phyloP scores from a whole-genome alignment of 2,888 invertebrate genomes.

The Ormyrus nitidulus region DNA sequence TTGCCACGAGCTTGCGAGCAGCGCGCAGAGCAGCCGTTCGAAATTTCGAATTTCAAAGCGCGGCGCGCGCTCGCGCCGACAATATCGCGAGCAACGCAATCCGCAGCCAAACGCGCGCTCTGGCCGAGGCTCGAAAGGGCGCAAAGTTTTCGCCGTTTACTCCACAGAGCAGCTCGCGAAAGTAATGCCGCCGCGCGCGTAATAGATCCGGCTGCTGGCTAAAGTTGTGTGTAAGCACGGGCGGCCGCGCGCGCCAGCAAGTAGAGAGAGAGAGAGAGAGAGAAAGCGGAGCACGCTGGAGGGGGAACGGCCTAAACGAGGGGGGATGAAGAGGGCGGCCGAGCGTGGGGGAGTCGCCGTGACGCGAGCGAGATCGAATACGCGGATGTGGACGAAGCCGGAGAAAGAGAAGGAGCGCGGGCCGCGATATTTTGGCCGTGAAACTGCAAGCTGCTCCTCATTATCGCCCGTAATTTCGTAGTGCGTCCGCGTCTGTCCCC shows the following conservation, averaged over 20 bases:
- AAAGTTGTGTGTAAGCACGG: slow-evolving; percentile 24
- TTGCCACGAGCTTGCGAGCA: neutral
- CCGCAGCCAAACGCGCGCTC: too few species aligned
- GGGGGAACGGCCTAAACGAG: neutral
- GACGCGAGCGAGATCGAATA: slow-evolving; percentile 3
- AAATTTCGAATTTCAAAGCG: slow-evolving; percentile 33
- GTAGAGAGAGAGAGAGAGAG: slow-evolving; percentile 21
- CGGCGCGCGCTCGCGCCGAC: neutral
- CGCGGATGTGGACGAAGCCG: neutral
- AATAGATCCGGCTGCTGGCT: slow-evolving; percentile 28
- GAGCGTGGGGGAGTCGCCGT: slow-evolving; percentile 24
- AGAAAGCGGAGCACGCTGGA: slow-evolving; percentile 12
- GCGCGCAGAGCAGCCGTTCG: neutral
- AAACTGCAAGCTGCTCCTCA: slow-evolving; percentile 24
- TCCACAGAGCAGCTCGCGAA: slow-evolving; percentile 13
- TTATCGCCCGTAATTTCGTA: neutral
- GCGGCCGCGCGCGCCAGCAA: neutral
- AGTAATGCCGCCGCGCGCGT: slow-evolving; percentile 11
- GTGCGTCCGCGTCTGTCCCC: too few species aligned
- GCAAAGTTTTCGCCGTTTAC: neutral
- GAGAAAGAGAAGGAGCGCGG: neutral
- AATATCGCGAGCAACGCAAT: too few species aligned
- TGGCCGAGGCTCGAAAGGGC: neutral
- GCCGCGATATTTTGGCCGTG: slow-evolving; percentile 25
- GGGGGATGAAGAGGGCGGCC: slow-evolving; percentile 22